Percentiles rank a stretch among this genome's conserved stretches.
Evolutionary conservation across 2,888 invertebrate genomes (phyloP).

Genomic region (Lysandra coridon): DNA sequence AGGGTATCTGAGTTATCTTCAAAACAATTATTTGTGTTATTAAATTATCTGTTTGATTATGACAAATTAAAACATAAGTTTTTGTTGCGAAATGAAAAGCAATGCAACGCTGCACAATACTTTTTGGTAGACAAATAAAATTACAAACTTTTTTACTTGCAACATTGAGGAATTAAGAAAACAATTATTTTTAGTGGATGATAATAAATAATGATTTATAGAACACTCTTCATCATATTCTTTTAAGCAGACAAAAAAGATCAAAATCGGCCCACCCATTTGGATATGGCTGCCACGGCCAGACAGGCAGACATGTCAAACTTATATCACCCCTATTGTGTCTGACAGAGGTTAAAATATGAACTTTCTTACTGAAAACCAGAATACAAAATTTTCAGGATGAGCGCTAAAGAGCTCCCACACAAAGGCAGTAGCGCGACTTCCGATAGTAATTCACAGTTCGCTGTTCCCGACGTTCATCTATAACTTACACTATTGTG

Average conservation of each 20-base stretch:
- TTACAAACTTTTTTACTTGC: no score
- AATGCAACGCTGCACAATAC: no score
- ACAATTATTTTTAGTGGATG: no score
- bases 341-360: background rate
- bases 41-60: no score
- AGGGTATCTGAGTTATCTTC: background rate
- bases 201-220: no score
- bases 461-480: background rate
- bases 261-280: background rate
- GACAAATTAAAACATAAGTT: no score
- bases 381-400: background rate
- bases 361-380: background rate
- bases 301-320: background rate
- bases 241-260: no score
- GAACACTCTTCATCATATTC: no score
- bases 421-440: background rate
- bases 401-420: background rate
- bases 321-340: background rate
- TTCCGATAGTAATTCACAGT: background rate
- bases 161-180: no score
- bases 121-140: no score
- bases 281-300: no score
- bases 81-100: no score
- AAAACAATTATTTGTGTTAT: background rate
- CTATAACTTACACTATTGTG: background rate